Evolutionary conservation across 2,888 invertebrate genomes (phyloP).

Genomic region (Archaeoteleia sp.): DNA sequence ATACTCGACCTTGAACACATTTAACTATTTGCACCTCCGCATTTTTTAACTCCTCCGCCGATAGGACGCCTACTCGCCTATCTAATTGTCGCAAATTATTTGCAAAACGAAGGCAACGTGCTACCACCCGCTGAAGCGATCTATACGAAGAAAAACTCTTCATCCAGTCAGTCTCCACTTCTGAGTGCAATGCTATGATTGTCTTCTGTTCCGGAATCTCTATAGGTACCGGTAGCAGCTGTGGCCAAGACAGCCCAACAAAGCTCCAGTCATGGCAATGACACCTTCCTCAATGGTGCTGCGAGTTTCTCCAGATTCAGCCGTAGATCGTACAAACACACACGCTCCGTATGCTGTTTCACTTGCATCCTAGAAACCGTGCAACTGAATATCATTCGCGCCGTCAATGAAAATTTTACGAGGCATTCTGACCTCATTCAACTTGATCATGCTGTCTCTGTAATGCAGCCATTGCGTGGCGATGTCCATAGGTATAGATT

Average conservation of each 20-base stretch:
- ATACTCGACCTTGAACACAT: background rate
- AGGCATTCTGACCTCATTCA: too few species aligned
- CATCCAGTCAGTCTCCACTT: background rate
- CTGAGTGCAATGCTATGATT: too few species aligned
- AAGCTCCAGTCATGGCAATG: constrained; percentile 5
- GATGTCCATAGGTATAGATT: too few species aligned
- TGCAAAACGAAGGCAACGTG: constrained; percentile 12
- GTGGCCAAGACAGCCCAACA: background rate
- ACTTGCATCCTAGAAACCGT: too few species aligned
- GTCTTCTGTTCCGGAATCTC: background rate
- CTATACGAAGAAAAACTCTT: constrained; percentile 1
- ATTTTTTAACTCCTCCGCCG: constrained; percentile 1
- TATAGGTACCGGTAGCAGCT: background rate
- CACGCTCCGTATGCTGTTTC: too few species aligned
- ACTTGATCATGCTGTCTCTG: too few species aligned
- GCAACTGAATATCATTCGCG: background rate
- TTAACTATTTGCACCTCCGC: background rate
- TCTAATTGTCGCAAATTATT: background rate
- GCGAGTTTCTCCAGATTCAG: background rate
- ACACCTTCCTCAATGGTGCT: background rate
- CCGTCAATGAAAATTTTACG: background rate
- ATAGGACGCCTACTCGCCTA: background rate
- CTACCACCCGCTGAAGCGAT: constrained; percentile 1
- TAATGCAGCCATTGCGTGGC: too few species aligned
- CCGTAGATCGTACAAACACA: background rate